Conservation (phyloP, 2,113 vertebrate species). For the Zootoca vivipara region DNA sequence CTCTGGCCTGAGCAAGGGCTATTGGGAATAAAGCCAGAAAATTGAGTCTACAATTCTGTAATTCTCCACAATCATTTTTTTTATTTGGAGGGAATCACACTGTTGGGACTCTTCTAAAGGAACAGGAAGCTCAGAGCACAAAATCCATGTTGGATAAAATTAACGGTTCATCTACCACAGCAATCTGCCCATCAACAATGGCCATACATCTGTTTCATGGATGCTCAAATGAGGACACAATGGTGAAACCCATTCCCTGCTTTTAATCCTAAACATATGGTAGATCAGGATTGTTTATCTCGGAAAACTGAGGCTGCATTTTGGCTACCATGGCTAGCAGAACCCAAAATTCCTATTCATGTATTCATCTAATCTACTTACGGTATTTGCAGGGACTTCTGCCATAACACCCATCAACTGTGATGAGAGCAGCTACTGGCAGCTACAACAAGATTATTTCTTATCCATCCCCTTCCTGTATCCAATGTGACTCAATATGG, state of each 20-base stretch:
- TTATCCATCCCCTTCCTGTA: neutral
- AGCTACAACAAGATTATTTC: neutral
- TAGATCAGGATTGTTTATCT: neutral
- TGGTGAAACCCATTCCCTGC: neutral
- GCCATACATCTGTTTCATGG: neutral
- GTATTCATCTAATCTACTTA: neutral
- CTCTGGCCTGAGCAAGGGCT: neutral
- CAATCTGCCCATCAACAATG: neutral
- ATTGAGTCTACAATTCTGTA: neutral
- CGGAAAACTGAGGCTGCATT: neutral
- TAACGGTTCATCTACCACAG: neutral
- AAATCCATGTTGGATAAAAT: neutral
- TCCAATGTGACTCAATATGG: neutral
- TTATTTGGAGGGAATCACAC: neutral
- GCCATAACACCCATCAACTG: slow-evolving; percentile 26
- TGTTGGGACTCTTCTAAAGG: neutral
- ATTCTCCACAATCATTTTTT: neutral
- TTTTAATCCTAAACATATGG: neutral
- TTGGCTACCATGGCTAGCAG: neutral
- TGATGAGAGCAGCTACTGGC: slow-evolving; percentile 16
- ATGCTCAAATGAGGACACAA: neutral
- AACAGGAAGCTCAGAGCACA: neutral
- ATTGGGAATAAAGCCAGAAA: neutral
- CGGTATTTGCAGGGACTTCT: slow-evolving; percentile 36
- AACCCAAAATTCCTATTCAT: neutral